These are phyloP conservation scores for Pharmacophagus antenor DNA, from an alignment of 2,888 invertebrate genomes.

Conservation along the genomic window DNA sequence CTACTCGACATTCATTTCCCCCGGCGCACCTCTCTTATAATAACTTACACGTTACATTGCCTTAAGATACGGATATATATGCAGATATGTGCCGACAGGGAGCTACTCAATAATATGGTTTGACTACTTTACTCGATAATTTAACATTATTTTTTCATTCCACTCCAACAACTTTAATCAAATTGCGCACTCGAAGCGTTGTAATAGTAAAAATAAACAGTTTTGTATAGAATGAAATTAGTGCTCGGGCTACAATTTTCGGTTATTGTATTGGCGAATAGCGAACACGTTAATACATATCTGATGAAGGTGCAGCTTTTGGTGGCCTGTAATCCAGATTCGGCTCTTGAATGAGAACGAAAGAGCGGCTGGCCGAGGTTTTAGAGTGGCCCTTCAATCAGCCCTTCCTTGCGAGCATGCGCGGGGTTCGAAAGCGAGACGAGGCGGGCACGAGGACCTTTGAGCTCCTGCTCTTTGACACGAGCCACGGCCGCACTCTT, in stretches of 20 bases:
- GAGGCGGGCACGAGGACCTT: conserved; percentile 66
- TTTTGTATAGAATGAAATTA: conserved; percentile 67
- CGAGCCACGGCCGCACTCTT: conserved; percentile 79
- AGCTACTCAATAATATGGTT: conserved; percentile 40
- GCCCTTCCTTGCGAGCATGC: conserved; percentile 69
- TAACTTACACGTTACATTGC: conserved; percentile 76
- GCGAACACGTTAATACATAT: conserved; percentile 74
- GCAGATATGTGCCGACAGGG: conserved; percentile 42
- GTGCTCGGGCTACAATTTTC: conserved; percentile 63
- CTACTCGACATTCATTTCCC: conserved; percentile 81
- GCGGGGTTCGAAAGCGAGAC: conserved; percentile 46
- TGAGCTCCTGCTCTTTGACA: conserved; percentile 79
- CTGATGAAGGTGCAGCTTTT: conserved; percentile 78
- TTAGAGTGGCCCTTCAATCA: conserved; percentile 80
- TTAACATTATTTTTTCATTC: conserved; percentile 37
- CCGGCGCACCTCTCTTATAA: conserved; percentile 78
- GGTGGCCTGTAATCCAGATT: conserved; percentile 79
- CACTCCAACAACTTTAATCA: conserved; percentile 25
- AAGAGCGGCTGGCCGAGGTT: conserved; percentile 78
- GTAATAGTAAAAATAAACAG: conserved; percentile 39
- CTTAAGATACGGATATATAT: conserved; percentile 67
- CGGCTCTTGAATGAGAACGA: conserved; percentile 77
- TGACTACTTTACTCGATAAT: conserved; percentile 34
- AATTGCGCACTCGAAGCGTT: conserved; percentile 13
- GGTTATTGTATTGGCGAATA: conserved; percentile 61